Conservation (phyloP, 2,113 vertebrate species). For the Micronycteris hirsuta region DNA sequence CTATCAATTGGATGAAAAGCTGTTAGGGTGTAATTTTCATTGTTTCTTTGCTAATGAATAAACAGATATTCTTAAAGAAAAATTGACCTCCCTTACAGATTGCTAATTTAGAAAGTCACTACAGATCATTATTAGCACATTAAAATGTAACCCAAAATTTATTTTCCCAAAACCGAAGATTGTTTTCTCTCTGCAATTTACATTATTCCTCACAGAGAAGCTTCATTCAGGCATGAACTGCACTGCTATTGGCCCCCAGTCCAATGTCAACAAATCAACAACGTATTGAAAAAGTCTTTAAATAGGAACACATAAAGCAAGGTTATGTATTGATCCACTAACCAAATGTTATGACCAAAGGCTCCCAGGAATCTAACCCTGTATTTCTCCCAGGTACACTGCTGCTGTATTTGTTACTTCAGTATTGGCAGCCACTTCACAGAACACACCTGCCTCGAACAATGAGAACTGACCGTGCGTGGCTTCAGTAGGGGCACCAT, state of each 20-base stretch:
- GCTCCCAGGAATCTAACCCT: background rate
- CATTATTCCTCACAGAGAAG: background rate
- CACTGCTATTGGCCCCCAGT: background rate
- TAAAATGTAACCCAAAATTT: background rate
- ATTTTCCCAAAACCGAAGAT: background rate
- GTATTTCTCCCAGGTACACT: background rate
- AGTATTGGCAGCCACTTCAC: background rate
- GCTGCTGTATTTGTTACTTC: background rate
- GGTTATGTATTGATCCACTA: background rate
- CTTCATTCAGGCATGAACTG: background rate
- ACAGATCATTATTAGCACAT: background rate
- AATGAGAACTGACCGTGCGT: background rate
- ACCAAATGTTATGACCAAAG: background rate
- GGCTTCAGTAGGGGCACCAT: background rate
- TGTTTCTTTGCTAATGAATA: background rate
- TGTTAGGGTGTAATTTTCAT: background rate
- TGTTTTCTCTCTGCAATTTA: background rate
- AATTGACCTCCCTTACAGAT: background rate
- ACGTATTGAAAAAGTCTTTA: background rate
- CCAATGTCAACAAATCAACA: background rate
- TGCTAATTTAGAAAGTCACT: background rate
- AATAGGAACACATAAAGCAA: background rate
- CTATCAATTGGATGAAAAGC: background rate
- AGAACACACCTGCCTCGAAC: background rate
- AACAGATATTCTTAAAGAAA: background rate